Conservation (phyloP, 2,888 invertebrate genomes). For the Cryptophagus acutangulus region DNA sequence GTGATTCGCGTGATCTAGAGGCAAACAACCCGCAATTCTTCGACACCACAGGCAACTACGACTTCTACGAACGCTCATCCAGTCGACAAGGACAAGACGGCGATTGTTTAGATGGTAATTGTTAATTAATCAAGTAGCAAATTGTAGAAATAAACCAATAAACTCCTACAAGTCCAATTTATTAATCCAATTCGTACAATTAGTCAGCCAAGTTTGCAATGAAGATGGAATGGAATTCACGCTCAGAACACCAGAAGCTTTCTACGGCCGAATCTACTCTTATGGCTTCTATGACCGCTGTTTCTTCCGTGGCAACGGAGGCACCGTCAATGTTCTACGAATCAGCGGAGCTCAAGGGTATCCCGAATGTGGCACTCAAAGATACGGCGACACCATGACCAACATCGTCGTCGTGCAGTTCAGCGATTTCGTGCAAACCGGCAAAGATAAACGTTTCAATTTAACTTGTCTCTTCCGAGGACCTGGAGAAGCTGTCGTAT, state of each 20-base stretch:
- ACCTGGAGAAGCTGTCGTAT: conserved; percentile 88
- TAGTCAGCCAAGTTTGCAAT: conserved; percentile 82
- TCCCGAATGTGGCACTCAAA: conserved; percentile 86
- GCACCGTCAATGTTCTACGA: conserved; percentile 73
- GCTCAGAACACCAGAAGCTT: conserved; percentile 80
- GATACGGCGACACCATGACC: conserved; percentile 85
- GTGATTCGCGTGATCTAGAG: conserved; percentile 78
- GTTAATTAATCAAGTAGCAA: neutral
- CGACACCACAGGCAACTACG: conserved; percentile 76
- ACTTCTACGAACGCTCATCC: conserved; percentile 76
- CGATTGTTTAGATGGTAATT: conserved; percentile 80
- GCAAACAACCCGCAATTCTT: conserved; percentile 80
- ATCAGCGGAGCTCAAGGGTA: conserved; percentile 90
- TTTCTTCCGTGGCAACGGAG: conserved; percentile 87
- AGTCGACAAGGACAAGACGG: conserved; percentile 64
- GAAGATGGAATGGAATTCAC: conserved; percentile 95
- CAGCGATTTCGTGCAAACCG: conserved; percentile 88
- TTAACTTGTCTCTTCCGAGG: conserved; percentile 88
- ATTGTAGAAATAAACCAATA: conserved; percentile 10
- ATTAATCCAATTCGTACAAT: neutral
- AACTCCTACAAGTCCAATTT: neutral
- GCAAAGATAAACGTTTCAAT: conserved; percentile 85
- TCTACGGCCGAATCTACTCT: conserved; percentile 84
- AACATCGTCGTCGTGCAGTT: conserved; percentile 92
- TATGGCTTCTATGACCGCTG: conserved; percentile 88